Conservation (phyloP, 2,797 vertebrate species). For the Monodelphis domestica region DNA sequence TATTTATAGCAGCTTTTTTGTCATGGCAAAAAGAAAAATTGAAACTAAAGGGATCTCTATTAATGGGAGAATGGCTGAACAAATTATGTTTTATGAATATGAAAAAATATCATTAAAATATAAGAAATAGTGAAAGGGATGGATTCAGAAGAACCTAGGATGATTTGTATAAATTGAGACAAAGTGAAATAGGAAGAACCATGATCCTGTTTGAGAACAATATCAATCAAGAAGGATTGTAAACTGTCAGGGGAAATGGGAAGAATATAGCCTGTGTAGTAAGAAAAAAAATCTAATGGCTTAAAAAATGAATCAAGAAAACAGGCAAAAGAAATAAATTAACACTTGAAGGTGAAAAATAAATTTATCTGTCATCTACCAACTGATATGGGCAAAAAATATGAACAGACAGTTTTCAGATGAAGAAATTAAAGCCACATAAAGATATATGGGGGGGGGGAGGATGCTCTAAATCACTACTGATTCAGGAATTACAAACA, state of each 20-base stretch:
- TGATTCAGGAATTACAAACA: too few relatives aligned
- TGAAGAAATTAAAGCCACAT: too few relatives aligned
- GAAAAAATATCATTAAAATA: not conserved
- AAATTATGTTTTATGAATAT: not conserved
- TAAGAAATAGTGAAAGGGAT: not conserved
- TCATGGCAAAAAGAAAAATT: not conserved
- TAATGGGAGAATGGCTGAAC: not conserved
- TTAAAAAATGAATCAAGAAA: not conserved
- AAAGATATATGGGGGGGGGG: too few relatives aligned
- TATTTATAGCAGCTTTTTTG: not conserved
- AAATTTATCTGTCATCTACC: too few relatives aligned
- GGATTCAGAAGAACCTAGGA: not conserved
- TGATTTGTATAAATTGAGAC: not conserved
- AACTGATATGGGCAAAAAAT: too few relatives aligned
- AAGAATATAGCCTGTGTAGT: not conserved
- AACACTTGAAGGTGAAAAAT: not conserved
- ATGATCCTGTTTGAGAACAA: not conserved
- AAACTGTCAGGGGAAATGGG: not conserved
- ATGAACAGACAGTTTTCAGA: too few relatives aligned
- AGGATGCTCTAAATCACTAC: too few relatives aligned
- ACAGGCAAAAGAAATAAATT: not conserved
- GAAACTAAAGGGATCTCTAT: not conserved
- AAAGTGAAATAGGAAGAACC: not conserved
- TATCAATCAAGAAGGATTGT: not conserved
- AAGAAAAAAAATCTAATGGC: not conserved